These are phyloP conservation scores for Pseudochirops corinnae DNA, from an alignment of 2,797 vertebrate species.

Conservation along the genomic window DNA sequence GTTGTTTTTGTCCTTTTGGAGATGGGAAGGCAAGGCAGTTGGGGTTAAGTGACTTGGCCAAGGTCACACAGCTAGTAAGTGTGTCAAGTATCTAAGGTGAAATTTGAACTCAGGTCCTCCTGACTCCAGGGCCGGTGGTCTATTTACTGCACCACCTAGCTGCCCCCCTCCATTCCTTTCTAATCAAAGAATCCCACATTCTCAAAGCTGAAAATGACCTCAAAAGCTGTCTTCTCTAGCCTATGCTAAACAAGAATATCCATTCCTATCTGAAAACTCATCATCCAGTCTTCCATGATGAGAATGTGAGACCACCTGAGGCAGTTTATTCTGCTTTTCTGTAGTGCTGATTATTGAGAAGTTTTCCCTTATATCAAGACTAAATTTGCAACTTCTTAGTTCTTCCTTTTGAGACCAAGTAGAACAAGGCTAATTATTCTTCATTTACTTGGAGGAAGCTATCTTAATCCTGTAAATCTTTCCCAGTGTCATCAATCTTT, in stretches of 20 bases:
- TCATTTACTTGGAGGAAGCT: background rate
- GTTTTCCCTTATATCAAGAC: slow-evolving; percentile 13
- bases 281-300: background rate
- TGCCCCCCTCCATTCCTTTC: background rate
- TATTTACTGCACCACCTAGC: too few relatives aligned
- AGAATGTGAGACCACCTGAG: background rate
- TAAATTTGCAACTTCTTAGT: slow-evolving; percentile 14
- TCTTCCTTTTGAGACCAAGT: background rate
- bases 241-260: background rate
- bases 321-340: background rate
- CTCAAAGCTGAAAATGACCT: background rate
- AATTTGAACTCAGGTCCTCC: too few relatives aligned
- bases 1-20: too few relatives aligned
- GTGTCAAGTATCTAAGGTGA: too few relatives aligned
- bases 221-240: background rate
- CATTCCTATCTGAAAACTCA: background rate
- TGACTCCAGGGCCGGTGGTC: too few relatives aligned
- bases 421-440: background rate
- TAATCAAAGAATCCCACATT: background rate
- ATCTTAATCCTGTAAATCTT: background rate
- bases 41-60: too few relatives aligned
- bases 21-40: too few relatives aligned
- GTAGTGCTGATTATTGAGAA: slow-evolving; percentile 28
- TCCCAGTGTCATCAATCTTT: background rate
- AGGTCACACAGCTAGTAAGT: too few relatives aligned